These are phyloP conservation scores for Typhlichthys subterraneus DNA, from an alignment of 2,797 vertebrate species.

Conservation along the genomic window DNA sequence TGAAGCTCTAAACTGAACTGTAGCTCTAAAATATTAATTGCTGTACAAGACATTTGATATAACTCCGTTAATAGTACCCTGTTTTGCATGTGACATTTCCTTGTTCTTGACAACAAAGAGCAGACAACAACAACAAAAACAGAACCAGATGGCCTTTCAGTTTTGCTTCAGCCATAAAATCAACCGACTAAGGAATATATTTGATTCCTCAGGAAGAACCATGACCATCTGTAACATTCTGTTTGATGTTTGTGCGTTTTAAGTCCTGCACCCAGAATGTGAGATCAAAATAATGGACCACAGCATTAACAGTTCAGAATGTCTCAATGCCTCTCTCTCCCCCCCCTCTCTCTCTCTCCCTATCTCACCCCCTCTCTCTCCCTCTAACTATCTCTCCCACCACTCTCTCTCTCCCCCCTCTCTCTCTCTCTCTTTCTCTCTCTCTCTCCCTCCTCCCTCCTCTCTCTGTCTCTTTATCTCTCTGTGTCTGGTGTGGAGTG, in stretches of 20 bases:
- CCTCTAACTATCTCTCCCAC: neutral
- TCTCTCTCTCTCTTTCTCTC: neutral
- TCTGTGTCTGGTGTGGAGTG: neutral
- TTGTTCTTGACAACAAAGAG: constrained; percentile 3
- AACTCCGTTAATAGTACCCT: neutral
- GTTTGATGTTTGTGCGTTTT: constrained; percentile 47
- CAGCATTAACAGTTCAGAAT: constrained; percentile 1
- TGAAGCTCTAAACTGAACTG: too few relatives aligned
- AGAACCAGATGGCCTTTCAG: constrained; percentile 8
- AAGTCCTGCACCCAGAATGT: constrained; percentile 44
- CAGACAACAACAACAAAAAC: constrained; percentile 11
- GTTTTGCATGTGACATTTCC: constrained; percentile 1
- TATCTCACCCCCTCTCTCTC: neutral
- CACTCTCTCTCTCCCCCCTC: neutral
- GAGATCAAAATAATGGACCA: constrained; percentile 48
- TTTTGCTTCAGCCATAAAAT: constrained; percentile 19
- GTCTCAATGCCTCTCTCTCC: neutral
- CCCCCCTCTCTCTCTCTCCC: neutral
- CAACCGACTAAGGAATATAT: constrained; percentile 16
- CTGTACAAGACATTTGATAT: neutral
- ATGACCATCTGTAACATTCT: constrained; percentile 43
- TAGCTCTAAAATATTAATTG: too few relatives aligned
- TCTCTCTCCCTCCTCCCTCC: neutral
- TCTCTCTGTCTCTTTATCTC: neutral
- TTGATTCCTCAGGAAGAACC: constrained; percentile 32